phyloP scores from a whole-genome alignment of 2,888 invertebrate species.

The Macrostomum cliftonense region DNA sequence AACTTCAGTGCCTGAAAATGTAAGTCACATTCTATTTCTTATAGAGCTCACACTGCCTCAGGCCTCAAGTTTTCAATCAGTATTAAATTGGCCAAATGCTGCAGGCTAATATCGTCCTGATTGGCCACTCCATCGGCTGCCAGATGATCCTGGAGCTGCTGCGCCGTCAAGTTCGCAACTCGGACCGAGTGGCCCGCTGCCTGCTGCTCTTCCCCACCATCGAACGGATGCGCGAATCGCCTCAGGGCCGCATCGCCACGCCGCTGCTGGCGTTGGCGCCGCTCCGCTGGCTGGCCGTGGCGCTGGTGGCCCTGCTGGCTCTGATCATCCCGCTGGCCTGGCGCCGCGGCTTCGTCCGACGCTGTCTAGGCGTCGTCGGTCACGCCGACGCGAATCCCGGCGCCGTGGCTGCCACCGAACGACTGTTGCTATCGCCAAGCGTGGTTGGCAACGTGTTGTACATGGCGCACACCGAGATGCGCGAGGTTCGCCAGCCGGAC shows the following conservation, averaged over 20 bases:
- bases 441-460: slow-evolving; percentile 18
- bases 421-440: neutral
- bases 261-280: slow-evolving; percentile 21
- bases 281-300: slow-evolving; percentile 24
- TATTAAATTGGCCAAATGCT: no score
- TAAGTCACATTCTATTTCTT: slow-evolving; percentile 21
- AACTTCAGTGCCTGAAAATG: slow-evolving; percentile 50
- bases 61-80: no score
- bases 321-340: slow-evolving; percentile 18
- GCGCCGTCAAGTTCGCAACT: slow-evolving; percentile 3
- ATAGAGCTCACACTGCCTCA: no score
- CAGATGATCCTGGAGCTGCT: slow-evolving; percentile 52
- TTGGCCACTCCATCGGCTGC: slow-evolving; percentile 76
- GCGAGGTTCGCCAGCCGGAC: slow-evolving; percentile 51
- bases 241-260: slow-evolving; percentile 49
- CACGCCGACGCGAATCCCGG: neutral
- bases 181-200: slow-evolving; percentile 38
- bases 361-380: neutral
- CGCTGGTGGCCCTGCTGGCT: slow-evolving; percentile 21
- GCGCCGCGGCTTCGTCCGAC: slow-evolving; percentile 16
- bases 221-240: slow-evolving; percentile 57
- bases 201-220: slow-evolving; percentile 65
- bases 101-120: slow-evolving; percentile 50
- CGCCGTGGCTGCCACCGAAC: neutral
- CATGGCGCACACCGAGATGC: slow-evolving; percentile 51